Evolutionary conservation across 2,113 vertebrate genomes (phyloP).

Genomic region (Gracilinanus agilis): DNA sequence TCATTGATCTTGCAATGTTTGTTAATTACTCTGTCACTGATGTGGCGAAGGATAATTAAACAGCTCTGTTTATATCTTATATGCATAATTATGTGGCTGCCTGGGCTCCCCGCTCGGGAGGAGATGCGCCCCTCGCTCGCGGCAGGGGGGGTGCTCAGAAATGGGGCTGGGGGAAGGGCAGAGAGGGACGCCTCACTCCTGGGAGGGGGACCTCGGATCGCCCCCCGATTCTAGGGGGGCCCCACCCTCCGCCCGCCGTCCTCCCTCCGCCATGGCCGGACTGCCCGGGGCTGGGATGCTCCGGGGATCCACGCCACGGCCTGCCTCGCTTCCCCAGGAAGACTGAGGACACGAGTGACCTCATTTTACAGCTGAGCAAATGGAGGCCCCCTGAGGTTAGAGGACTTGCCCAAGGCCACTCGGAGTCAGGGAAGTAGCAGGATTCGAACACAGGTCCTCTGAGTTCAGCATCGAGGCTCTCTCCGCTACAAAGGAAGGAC

Average conservation of each 20-base stretch:
- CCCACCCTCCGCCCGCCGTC: not conserved
- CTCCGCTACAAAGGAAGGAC: not conserved
- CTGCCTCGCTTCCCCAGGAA: not conserved
- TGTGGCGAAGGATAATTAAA: constrained; percentile 99
- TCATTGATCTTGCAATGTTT: constrained; percentile 99
- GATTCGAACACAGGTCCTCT: not conserved
- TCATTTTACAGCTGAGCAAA: not conserved
- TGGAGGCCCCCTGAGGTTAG: not conserved
- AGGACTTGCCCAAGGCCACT: too few species aligned
- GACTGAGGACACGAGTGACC: not conserved
- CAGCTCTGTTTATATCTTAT: constrained; percentile 99
- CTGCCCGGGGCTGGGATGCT: rapidly evolving
- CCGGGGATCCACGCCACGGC: not conserved
- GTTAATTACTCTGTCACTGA: constrained; percentile 99
- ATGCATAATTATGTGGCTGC: constrained; percentile 99
- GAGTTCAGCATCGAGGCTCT: not conserved
- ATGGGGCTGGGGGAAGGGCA: constrained; percentile 76
- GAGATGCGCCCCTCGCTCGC: constrained; percentile 85
- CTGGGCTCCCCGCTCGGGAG: constrained; percentile 94
- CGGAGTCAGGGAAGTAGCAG: not conserved
- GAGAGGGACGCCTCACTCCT: constrained; percentile 47
- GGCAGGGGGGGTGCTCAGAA: constrained; percentile 76
- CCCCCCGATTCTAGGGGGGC: not conserved
- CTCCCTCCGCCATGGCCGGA: not conserved
- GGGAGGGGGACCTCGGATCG: too few species aligned